Evolutionary conservation across 1,140 invertebrate genomes (phyloP).

Genomic region (Harlomillsia oculata): DNA sequence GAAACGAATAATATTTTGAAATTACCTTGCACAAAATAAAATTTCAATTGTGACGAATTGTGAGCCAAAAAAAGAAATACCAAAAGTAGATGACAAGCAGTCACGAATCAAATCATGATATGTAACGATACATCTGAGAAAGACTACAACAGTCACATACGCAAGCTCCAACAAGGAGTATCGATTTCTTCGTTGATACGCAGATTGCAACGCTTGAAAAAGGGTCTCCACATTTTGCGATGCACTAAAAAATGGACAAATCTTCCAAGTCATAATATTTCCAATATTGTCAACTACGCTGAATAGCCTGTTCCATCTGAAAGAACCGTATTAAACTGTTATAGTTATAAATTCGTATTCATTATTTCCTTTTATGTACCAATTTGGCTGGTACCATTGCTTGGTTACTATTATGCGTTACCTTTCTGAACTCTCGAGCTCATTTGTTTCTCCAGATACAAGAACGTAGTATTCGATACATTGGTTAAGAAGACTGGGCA

Average conservation of each 20-base stretch:
- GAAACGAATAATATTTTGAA: background rate
- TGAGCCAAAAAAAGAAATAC: background rate
- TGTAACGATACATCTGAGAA: slow-evolving; percentile 22
- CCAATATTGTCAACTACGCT: slow-evolving; percentile 30
- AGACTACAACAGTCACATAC: slow-evolving; percentile 26
- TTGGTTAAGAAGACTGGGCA: slow-evolving; percentile 24
- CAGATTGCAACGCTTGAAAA: slow-evolving; percentile 6
- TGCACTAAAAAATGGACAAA: slow-evolving; percentile 24
- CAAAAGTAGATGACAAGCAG: slow-evolving; percentile 7
- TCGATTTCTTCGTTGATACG: slow-evolving; percentile 6
- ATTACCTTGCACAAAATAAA: background rate
- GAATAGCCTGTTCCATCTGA: slow-evolving; percentile 29
- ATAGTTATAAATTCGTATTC: background rate
- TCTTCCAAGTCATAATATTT: slow-evolving; percentile 16
- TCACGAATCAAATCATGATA: slow-evolving; percentile 15
- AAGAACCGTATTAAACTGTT: background rate
- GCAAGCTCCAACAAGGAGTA: slow-evolving; percentile 20
- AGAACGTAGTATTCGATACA: slow-evolving; percentile 33
- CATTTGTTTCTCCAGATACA: background rate
- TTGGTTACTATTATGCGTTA: background rate
- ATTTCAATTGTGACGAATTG: background rate
- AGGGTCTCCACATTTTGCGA: slow-evolving; percentile 11
- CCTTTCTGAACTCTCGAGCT: background rate
- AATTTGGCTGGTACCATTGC: background rate
- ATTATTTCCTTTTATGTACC: slow-evolving; percentile 11